Evolutionary conservation across 1,140 invertebrate genomes (phyloP).

Genomic region (Zelostemma sp.): DNA sequence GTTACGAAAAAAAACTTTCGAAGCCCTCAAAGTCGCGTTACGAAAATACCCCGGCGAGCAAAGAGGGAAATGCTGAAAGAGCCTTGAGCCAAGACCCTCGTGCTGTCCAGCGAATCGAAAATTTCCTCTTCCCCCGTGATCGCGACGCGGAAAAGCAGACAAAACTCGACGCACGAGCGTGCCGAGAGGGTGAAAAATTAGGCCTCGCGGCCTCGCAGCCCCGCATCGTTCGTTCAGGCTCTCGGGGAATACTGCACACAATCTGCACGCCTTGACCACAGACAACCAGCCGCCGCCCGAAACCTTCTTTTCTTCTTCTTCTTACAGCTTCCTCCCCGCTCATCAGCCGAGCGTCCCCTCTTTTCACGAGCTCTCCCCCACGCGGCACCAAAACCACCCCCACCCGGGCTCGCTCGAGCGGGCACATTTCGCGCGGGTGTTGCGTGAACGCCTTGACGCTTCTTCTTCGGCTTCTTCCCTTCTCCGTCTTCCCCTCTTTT

Average conservation of each 20-base stretch:
- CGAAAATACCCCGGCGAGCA: not conserved
- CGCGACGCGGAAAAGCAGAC: not conserved
- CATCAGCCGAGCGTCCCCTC: conserved; percentile 26
- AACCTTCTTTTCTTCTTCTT: conserved; percentile 51
- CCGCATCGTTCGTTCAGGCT: conserved; percentile 34
- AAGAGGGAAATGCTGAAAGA: not conserved
- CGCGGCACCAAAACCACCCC: conserved; percentile 12
- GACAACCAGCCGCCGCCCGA: conserved; percentile 66
- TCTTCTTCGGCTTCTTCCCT: conserved; percentile 5
- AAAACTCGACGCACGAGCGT: conserved; percentile 1
- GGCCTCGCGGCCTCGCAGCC: conserved; percentile 13
- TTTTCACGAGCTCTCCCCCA: conserved; percentile 10
- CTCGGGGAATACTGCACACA: conserved; percentile 51
- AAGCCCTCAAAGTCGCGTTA: not conserved
- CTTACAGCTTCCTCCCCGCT: conserved; percentile 25
- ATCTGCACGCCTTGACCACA: conserved; percentile 66
- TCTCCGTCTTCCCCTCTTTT: conserved; percentile 21
- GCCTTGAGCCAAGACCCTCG: conserved; percentile 4
- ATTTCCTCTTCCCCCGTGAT: not conserved
- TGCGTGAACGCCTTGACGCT: conserved; percentile 58
- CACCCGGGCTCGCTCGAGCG: conserved; percentile 39
- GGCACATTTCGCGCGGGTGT: conserved; percentile 58
- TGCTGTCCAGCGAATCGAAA: conserved; percentile 5
- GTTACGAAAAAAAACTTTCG: conserved; percentile 4
- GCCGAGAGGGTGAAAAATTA: conserved; percentile 19